A percentile compares a stretch with the other conserved stretches of the same genome.
Conservation (phyloP, 2,888 invertebrate genomes). For the Tenthredo notha region DNA sequence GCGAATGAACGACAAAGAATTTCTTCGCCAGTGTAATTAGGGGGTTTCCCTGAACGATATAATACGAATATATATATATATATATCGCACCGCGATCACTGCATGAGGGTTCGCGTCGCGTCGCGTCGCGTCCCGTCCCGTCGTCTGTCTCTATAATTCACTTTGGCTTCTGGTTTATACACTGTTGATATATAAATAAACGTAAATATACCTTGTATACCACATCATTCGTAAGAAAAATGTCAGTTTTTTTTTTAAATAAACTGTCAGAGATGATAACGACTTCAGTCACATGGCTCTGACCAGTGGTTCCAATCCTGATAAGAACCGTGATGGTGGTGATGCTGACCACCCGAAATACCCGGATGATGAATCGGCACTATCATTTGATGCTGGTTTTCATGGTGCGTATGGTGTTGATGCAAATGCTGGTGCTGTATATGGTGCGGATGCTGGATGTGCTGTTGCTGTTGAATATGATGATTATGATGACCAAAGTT, state of each 20-base stretch:
- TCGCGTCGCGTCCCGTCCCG: background rate
- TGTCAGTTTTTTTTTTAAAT: too few species aligned
- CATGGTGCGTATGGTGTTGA: constrained; percentile 55
- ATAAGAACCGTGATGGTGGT: constrained; percentile 54
- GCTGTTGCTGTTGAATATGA: constrained; percentile 64
- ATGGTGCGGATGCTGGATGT: constrained; percentile 61
- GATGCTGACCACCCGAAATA: constrained; percentile 59
- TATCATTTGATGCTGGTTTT: constrained; percentile 55
- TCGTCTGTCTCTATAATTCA: constrained; percentile 21
- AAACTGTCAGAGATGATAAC: background rate
- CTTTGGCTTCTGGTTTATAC: constrained; percentile 22
- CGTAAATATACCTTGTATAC: background rate
- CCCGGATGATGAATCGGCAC: constrained; percentile 66
- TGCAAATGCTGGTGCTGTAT: constrained; percentile 59
- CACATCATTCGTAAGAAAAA: background rate
- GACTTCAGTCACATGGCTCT: constrained; percentile 40
- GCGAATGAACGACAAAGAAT: background rate
- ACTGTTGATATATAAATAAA: background rate
- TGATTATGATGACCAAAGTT: constrained; percentile 72
- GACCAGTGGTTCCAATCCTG: constrained; percentile 64
- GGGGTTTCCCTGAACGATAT: background rate
- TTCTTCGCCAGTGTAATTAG: background rate
- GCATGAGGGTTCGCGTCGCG: too few species aligned
- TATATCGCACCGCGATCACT: background rate
- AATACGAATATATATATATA: background rate